These are phyloP conservation scores for Hemitrygon akajei DNA, from an alignment of 2,797 vertebrate genomes.

Conservation along the genomic window DNA sequence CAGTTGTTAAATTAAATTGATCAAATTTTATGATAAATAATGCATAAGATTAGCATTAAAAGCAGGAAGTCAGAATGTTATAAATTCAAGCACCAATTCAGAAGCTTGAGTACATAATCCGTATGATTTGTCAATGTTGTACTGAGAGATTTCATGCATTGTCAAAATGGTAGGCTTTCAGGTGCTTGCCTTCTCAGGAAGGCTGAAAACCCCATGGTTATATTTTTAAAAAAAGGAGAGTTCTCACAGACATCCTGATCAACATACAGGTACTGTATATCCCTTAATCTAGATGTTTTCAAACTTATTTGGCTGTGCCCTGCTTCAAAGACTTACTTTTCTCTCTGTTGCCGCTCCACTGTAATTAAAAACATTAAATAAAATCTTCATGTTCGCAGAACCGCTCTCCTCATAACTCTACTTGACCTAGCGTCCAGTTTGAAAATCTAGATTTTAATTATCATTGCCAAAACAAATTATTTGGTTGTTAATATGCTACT, in stretches of 20 bases:
- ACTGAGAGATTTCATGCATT: not conserved
- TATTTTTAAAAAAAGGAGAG: not conserved
- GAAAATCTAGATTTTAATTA: not conserved
- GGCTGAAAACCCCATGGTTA: not conserved
- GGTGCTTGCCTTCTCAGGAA: not conserved
- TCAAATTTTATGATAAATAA: not conserved
- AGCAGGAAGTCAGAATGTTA: not conserved
- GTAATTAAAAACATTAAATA: too few species aligned
- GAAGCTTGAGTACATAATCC: not conserved
- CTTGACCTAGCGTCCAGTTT: too few species aligned
- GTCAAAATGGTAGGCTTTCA: not conserved
- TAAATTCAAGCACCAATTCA: not conserved
- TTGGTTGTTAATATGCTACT: not conserved
- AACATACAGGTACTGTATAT: not conserved
- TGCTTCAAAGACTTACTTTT: too few species aligned
- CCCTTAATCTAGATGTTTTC: too few species aligned
- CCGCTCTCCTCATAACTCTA: too few species aligned
- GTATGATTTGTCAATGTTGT: not conserved
- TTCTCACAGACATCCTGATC: not conserved
- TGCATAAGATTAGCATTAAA: not conserved
- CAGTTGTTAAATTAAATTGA: not conserved
- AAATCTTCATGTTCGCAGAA: too few species aligned
- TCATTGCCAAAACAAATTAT: not conserved
- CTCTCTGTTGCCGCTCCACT: too few species aligned
- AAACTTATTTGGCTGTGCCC: too few species aligned